Evolutionary conservation across 2,113 vertebrate species (phyloP), one percentile per base, ranked within the genome.

Genomic region (Syngnathus typhle): DNA sequence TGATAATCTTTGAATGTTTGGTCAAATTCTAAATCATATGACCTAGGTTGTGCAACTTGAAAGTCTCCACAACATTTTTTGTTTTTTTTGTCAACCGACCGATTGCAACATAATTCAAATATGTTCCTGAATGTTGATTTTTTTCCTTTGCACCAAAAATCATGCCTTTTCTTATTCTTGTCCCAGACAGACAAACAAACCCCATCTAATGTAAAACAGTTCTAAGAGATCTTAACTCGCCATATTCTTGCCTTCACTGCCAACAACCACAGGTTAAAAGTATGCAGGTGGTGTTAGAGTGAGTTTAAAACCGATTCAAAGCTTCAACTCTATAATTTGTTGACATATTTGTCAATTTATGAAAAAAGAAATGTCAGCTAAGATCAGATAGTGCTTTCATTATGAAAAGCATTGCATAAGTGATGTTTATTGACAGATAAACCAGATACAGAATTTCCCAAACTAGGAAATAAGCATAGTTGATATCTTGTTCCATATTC

Each of bases 231-330:
- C 21, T 62, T 75, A 73, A 68, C 44, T 71, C 56, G 54, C 44
- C 70, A 63, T 74, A 38, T 68, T 65, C 46, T 60, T 67, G 5
- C 67, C 69, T 73, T 74, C 4, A 5, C 43, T 61, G 77, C 85
- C 80, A 86, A 81, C 70, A 73, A n/a, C 65, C 73, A 78, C 69
- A 55, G 74, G 47, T 84, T 81, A 74, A 79, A 32, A 75, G 66
- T 39, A 54, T 65, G 67, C 71, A 79, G 69, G 76, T 77, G 66
- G 62, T 73, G 61, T 63, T 65, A n/a, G 27, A 55, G 23, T 2
- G 13, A 32, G 23, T 41, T 67, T 64, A 79, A 69, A 59, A 49
- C 0, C 15, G 18, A 58, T 27, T 69, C 47, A 83, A 84, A 73
- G 46, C 18, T 65, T 73, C 70, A 72, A 78, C 37, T 68, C 18